These are phyloP conservation scores for Indicator indicator DNA, from an alignment of 2,113 vertebrate genomes.

Conservation along the genomic window DNA sequence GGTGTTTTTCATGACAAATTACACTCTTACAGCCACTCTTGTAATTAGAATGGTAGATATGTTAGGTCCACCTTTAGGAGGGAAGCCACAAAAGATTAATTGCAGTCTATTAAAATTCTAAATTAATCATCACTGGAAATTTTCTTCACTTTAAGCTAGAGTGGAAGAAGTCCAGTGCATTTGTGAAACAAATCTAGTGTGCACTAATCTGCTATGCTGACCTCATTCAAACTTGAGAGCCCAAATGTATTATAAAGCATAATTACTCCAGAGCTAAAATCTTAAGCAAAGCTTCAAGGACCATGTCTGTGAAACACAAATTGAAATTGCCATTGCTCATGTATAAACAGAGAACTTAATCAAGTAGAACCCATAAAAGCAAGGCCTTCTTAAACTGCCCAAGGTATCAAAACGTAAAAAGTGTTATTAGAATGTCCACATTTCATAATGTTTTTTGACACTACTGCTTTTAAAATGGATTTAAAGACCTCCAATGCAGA, in stretches of 20 bases:
- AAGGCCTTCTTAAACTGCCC: background rate
- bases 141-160: constrained; percentile 35
- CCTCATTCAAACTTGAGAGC: constrained; percentile 52
- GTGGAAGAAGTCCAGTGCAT: constrained; percentile 42
- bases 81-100: constrained; percentile 69
- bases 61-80: constrained; percentile 8
- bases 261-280: constrained; percentile 72
- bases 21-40: constrained; percentile 18
- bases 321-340: constrained; percentile 41
- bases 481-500: background rate
- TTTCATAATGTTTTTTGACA: constrained; percentile 1
- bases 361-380: background rate
- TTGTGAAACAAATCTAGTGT: constrained; percentile 44
- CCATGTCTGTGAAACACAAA: constrained; percentile 53
- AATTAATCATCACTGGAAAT: constrained; percentile 56
- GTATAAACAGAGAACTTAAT: constrained; percentile 55
- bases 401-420: background rate
- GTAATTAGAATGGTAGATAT: constrained; percentile 52
- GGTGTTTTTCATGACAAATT: constrained; percentile 64
- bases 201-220: constrained; percentile 42
- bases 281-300: constrained; percentile 47
- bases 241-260: constrained; percentile 65
- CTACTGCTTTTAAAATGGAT: background rate
- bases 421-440: background rate
- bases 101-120: constrained; percentile 72